Evolutionary conservation across 2,797 vertebrate species (phyloP).

Genomic region (Euthynnus affinis): DNA sequence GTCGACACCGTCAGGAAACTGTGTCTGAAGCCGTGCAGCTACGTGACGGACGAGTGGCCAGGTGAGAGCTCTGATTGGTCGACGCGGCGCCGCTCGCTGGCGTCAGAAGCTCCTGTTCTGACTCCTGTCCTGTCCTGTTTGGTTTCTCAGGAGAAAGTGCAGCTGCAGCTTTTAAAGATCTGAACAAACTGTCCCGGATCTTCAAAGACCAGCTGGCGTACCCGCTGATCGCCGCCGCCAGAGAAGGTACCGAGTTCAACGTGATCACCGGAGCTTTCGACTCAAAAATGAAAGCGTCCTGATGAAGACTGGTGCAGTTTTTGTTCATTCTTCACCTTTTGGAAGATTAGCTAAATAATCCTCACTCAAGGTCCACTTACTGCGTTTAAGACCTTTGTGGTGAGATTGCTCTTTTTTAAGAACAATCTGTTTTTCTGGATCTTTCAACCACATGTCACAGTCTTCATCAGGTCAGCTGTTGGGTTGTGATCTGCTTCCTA

Average conservation of each 20-base stretch:
- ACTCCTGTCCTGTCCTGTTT: not conserved
- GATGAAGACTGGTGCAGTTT: no score
- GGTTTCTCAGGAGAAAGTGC: slow-evolving; percentile 82
- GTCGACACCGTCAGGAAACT: slow-evolving; percentile 87
- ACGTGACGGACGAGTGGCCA: slow-evolving; percentile 83
- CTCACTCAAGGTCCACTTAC: no score
- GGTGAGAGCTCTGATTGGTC: slow-evolving; percentile 80
- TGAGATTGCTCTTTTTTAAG: no score
- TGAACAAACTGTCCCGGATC: slow-evolving; percentile 91
- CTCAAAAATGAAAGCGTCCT: no score
- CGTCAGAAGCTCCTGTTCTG: accelerated
- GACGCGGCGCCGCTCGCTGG: accelerated
- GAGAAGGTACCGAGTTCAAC: slow-evolving; percentile 87
- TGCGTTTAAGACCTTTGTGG: no score
- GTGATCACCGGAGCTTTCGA: no score
- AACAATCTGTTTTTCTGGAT: no score
- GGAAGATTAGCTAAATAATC: no score
- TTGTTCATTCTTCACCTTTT: no score
- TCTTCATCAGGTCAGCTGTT: no score
- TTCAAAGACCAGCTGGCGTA: slow-evolving; percentile 97
- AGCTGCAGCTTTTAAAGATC: slow-evolving; percentile 88
- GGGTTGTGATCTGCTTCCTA: no score
- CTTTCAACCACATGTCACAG: no score
- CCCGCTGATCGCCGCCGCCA: slow-evolving; percentile 92
- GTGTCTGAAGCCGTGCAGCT: slow-evolving; percentile 86